These are phyloP conservation scores for Pangasius djambal DNA, from an alignment of 2,797 vertebrate genomes.

Conservation along the genomic window DNA sequence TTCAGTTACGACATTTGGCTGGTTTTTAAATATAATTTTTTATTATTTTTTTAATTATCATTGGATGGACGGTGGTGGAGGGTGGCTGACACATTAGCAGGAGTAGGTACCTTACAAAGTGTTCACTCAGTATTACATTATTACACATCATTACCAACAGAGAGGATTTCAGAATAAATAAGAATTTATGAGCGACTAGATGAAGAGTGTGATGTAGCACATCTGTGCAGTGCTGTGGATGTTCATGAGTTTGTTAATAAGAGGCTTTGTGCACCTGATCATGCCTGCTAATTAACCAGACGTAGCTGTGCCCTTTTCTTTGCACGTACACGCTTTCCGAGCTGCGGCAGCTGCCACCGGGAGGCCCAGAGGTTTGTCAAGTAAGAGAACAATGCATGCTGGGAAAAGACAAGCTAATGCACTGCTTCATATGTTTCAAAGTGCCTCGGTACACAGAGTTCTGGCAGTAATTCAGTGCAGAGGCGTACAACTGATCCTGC, in stretches of 20 bases:
- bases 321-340: constrained; percentile 14
- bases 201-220: background rate
- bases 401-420: background rate
- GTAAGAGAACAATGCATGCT: constrained; percentile 16
- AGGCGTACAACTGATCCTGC: background rate
- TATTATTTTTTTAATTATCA: too few species aligned
- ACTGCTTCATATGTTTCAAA: background rate
- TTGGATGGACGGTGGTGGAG: too few species aligned
- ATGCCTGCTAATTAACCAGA: constrained; percentile 47
- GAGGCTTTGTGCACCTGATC: constrained; percentile 5
- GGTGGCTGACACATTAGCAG: background rate
- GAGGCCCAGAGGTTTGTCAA: background rate
- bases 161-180: background rate
- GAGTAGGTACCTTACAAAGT: background rate
- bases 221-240: background rate
- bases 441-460: background rate
- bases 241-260: background rate
- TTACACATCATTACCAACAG: background rate
- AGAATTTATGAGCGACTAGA: background rate
- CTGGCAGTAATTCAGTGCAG: background rate
- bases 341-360: constrained; percentile 34
- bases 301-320: constrained; percentile 33
- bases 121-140: background rate
- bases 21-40: background rate
- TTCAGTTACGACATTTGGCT: background rate